Base-by-base conservation (phyloP, 1,140 invertebrate genomes). In the Uloborus diversus region DNA sequence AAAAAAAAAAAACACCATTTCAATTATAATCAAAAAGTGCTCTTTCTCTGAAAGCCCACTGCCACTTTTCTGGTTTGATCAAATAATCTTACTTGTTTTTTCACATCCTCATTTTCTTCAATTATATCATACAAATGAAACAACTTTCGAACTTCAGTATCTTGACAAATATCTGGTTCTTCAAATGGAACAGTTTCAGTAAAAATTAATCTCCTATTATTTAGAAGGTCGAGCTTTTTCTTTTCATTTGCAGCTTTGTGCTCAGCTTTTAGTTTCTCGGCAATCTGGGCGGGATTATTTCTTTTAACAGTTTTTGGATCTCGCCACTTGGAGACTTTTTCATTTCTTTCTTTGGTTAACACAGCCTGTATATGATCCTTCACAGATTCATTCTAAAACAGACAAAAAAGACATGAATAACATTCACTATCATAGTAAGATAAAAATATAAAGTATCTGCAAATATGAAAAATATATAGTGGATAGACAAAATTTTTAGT, bases 61-160 rank as follows among this genome's bases (percentile, higher is more conserved):
- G n/a, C n/a, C n/a, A n/a, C n/a, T 47, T 9, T 47, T 47, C 17
- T 47, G 17, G 37, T 17, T 47, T 47, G 37, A 47, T 9, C 17
- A 17, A 17, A 47, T 47, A 53, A 1, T 53, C 9, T 53, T 47
- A 79, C 64, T 56, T 79, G 76, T 49, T 79, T 79, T 25, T 79
- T 79, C 20, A 57, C 25, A 20, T 79, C 76, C 35, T 79, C 76
- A 5, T 32, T 68, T 69, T 79, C 76, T 51, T 79, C 76, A 49
- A 79, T 69, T n/a, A 79, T 79, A 25, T 79, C 76, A 61, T 79
- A 79, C n/a, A 79, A n/a, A 1, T 79, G 64, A 25, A 79, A 79
- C n/a, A 79, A 56, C 9, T 79, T 62, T 5, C 64, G 33, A 51
- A 79, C 65, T 69, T 79, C 76, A 13, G 65, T 32, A 49, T 28